A percentile compares a stretch with the other conserved stretches of the same genome.
These are phyloP conservation scores for Micropterix aruncella DNA, from an alignment of 2,888 invertebrate species.

Conservation along the genomic window DNA sequence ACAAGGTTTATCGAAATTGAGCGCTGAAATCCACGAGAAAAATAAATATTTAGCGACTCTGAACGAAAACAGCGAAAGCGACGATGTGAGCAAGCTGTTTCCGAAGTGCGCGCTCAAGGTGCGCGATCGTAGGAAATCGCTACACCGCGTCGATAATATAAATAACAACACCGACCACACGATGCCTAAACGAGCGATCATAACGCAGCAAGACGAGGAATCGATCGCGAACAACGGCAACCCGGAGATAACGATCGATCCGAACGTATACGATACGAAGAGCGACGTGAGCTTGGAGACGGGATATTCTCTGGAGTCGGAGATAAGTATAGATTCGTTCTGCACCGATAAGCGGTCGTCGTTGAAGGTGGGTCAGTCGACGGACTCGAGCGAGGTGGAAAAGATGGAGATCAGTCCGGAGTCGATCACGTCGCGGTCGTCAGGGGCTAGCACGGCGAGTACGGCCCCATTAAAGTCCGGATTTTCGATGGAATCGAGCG, in stretches of 20 bases:
- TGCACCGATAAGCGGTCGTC: slow-evolving; percentile 44
- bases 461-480: slow-evolving; percentile 40
- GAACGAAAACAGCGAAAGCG: slow-evolving; percentile 33
- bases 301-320: slow-evolving; percentile 36
- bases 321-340: slow-evolving; percentile 43
- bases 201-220: neutral
- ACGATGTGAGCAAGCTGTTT: slow-evolving; percentile 30
- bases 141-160: slow-evolving; percentile 31
- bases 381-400: slow-evolving; percentile 52
- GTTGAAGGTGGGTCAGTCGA: slow-evolving; percentile 46
- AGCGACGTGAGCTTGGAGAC: slow-evolving; percentile 33
- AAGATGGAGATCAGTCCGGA: slow-evolving; percentile 41
- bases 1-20: slow-evolving; percentile 40
- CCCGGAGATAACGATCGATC: slow-evolving; percentile 36
- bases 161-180: slow-evolving; percentile 35
- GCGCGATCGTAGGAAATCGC: slow-evolving; percentile 34
- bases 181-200: slow-evolving; percentile 14
- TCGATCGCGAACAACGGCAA: slow-evolving; percentile 25
- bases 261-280: slow-evolving; percentile 21
- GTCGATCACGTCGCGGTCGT: slow-evolving; percentile 35
- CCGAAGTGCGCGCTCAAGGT: slow-evolving; percentile 37
- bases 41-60: slow-evolving; percentile 40
- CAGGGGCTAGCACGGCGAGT: slow-evolving; percentile 19
- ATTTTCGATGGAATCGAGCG: slow-evolving; percentile 48
- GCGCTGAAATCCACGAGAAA: slow-evolving; percentile 42